Evolutionary conservation across 2,797 vertebrate species (phyloP).

Genomic region (Sebastes matsubarae): DNA sequence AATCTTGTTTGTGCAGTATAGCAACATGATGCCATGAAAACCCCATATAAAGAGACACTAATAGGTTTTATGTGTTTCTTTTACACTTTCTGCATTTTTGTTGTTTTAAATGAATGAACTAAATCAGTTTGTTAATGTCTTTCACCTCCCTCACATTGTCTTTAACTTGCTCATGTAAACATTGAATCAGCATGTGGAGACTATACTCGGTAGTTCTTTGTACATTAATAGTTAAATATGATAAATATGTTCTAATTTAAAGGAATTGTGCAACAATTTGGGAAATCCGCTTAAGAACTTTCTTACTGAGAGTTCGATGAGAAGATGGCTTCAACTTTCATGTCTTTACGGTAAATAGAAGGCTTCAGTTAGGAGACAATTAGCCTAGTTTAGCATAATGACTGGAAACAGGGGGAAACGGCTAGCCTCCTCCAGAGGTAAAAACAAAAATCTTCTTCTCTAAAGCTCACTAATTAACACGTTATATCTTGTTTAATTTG

Average conservation of each 20-base stretch:
- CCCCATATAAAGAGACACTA: slow-evolving; percentile 29
- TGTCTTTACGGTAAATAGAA: too few species aligned
- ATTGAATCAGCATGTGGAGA: neutral
- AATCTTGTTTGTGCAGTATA: slow-evolving; percentile 75
- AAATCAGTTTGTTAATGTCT: neutral
- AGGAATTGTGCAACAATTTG: too few species aligned
- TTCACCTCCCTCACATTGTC: neutral
- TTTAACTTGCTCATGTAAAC: neutral
- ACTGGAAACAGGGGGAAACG: accelerated
- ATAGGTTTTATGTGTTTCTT: neutral
- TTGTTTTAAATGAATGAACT: neutral
- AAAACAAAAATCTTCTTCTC: too few species aligned
- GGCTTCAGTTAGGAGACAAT: too few species aligned
- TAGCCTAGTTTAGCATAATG: too few species aligned
- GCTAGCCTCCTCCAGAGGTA: too few species aligned
- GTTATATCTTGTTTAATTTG: neutral
- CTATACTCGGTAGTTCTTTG: neutral
- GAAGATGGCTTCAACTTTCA: too few species aligned
- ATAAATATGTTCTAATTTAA: too few species aligned
- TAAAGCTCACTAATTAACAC: neutral
- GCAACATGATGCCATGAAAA: slow-evolving; percentile 39
- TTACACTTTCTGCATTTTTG: neutral
- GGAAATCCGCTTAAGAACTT: too few species aligned
- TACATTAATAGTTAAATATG: accelerated
- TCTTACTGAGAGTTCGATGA: too few species aligned